phyloP scores from a whole-genome alignment of 2,797 vertebrate species.

The Parotocinclus haroldoi region DNA sequence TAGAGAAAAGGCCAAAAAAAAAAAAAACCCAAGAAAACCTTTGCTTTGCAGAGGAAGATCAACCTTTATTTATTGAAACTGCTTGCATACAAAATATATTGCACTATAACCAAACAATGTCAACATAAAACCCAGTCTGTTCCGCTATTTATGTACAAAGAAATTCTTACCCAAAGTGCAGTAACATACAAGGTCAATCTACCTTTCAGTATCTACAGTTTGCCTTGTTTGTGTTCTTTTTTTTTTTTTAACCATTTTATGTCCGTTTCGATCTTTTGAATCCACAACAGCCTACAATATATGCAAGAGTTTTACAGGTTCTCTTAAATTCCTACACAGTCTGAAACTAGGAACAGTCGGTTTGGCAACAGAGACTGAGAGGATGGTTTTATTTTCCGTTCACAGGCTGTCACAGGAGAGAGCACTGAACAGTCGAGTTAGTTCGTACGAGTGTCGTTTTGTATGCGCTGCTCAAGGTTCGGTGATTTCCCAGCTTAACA shows the following conservation, averaged over 20 bases:
- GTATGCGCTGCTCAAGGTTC: background rate
- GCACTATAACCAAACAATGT: conserved; percentile 99
- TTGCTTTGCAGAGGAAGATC: conserved; percentile 86
- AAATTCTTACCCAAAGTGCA: conserved; percentile 90
- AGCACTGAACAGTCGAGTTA: background rate
- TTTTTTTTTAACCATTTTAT: conserved; percentile 45
- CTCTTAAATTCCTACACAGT: conserved; percentile 79
- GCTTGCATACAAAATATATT: conserved; percentile 99
- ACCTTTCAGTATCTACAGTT: conserved; percentile 96
- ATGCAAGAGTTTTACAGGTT: conserved; percentile 77
- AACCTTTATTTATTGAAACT: conserved; percentile 98
- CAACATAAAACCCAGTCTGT: conserved; percentile 94
- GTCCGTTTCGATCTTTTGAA: conserved; percentile 51
- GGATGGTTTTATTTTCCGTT: background rate
- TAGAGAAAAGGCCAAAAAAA: too few species aligned
- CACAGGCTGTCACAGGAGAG: conserved; percentile 74
- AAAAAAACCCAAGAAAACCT: too few species aligned
- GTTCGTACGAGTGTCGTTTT: background rate
- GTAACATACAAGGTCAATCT: conserved; percentile 92
- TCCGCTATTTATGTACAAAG: conserved; percentile 95
- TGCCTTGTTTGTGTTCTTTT: conserved; percentile 47
- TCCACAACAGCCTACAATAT: conserved; percentile 81
- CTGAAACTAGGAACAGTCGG: conserved; percentile 55
- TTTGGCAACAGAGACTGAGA: too few species aligned
- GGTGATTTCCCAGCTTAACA: background rate